Evolutionary conservation across 2,888 invertebrate genomes (phyloP).

Genomic region (Euplagia quadripunctaria): DNA sequence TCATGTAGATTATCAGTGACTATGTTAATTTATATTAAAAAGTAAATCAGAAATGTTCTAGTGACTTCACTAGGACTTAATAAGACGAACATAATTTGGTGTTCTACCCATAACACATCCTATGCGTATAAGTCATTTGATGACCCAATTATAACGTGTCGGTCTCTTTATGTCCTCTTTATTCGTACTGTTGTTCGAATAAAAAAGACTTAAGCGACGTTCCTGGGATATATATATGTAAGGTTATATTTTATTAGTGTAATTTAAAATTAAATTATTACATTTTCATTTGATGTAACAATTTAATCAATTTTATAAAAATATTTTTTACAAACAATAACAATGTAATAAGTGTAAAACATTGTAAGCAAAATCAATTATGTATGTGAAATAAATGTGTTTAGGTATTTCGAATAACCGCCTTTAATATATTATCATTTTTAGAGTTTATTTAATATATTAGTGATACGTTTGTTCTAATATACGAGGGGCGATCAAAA

Average conservation of each 20-base stretch:
- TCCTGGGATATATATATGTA: not conserved
- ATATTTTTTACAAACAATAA: constrained; percentile 40
- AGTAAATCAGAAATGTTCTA: not conserved
- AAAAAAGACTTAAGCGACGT: not conserved
- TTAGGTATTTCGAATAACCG: constrained; percentile 58
- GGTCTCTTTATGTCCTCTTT: not conserved
- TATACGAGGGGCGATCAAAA: no score
- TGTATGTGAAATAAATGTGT: constrained; percentile 38
- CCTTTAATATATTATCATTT: constrained; percentile 52
- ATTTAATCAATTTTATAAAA: constrained; percentile 9
- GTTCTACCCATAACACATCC: not conserved
- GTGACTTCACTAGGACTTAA: no score
- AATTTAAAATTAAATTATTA: not conserved
- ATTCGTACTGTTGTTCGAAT: not conserved
- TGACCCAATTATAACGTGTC: not conserved
- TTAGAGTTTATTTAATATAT: constrained; percentile 46
- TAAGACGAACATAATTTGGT: not conserved
- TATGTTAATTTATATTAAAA: not conserved
- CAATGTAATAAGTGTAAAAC: constrained; percentile 32
- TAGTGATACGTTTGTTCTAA: constrained; percentile 20
- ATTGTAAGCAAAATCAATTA: constrained; percentile 49
- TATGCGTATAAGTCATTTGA: not conserved
- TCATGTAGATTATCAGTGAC: not conserved
- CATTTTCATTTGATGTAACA: not conserved
- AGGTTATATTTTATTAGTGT: not conserved